Base-by-base conservation (phyloP, 2,888 invertebrate genomes). In the Standfussiana lucernea region DNA sequence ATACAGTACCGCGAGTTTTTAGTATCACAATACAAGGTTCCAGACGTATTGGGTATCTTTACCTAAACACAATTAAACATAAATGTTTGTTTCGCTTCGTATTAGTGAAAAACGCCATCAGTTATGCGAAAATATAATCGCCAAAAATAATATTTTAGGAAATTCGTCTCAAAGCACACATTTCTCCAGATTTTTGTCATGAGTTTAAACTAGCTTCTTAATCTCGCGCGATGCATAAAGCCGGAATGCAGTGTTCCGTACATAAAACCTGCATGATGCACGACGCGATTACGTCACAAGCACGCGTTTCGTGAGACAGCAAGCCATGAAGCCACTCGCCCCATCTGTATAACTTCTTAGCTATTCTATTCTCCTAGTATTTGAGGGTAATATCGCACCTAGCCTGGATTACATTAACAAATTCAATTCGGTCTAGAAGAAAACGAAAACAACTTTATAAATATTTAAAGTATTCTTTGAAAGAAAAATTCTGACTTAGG, bases 391-490 rank as follows among this genome's bases (percentile, higher is more conserved):
- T 6, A 72, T n/a, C 40, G 37, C 13, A 80, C 45, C 21, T 75
- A 75, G 35, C 35, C 53, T 24, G 81, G 45, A 45, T 81, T 62
- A 75, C n/a, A 79, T 79, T 62, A 67, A 62, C 62, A 67, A 79
- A 82, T 82, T 75, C 67, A 76, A 79, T 82, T 82, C 24, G 2
- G 45, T 82, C 18, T 32, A 65, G 13, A 40, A 35, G 32, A 65
- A 80, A 65, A 42, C 11, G 35, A 53, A 82, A 67, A 67, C 7
- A 37, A n/a, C 32, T 53, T 45, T 28, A 37, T 32, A 45, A 74
- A 74, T 81, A 82, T 75, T 79, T 56, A 28, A 82, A 62, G 11
- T 24, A 10, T 67, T 66, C 53, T 42, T 53, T 32, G 50, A 21
- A 74, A 61, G 61, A 53, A 81, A 45, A 32, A 15, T 28, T 35